A percentile compares a stretch with the other conserved stretches of the same genome.
These are phyloP conservation scores for Hirudo medicinalis DNA, from an alignment of 1,140 invertebrate genomes.

Conservation along the genomic window DNA sequence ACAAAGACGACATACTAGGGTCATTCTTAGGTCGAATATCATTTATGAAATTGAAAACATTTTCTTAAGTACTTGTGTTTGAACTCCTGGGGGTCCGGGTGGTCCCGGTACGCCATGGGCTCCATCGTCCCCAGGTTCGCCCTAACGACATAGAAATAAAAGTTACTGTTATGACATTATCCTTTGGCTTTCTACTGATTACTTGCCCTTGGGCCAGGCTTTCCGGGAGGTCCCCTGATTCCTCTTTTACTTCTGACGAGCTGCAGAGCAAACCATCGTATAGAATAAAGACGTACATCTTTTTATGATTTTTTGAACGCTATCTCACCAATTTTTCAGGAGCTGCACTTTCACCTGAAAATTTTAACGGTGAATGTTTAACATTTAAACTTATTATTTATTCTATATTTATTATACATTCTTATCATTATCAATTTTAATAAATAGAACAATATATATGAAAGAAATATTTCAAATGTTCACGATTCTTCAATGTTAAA, in stretches of 20 bases:
- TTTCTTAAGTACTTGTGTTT: too few relatives aligned
- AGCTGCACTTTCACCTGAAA: neutral
- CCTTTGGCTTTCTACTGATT: neutral
- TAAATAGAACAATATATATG: too few relatives aligned
- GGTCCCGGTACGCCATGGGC: slow-evolving; percentile 2
- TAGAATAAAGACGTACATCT: neutral
- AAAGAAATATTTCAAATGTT: too few relatives aligned
- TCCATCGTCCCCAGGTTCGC: slow-evolving; percentile 8
- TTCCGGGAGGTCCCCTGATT: slow-evolving; percentile 5
- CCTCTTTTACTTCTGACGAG: slow-evolving; percentile 5
- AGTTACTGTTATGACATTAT: neutral
- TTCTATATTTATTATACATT: neutral
- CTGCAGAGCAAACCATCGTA: neutral
- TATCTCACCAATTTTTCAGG: neutral
- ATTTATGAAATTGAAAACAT: too few relatives aligned
- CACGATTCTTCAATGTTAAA: too few relatives aligned
- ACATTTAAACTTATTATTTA: neutral
- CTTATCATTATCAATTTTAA: neutral
- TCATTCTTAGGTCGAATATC: too few relatives aligned
- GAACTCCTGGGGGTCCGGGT: neutral
- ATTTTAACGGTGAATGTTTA: neutral
- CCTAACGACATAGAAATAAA: neutral
- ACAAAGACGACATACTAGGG: too few relatives aligned
- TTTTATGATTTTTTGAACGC: neutral
- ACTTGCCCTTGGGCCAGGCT: neutral